phyloP scores from a whole-genome alignment of 2,113 vertebrate genomes.

The Fregata magnificens region DNA sequence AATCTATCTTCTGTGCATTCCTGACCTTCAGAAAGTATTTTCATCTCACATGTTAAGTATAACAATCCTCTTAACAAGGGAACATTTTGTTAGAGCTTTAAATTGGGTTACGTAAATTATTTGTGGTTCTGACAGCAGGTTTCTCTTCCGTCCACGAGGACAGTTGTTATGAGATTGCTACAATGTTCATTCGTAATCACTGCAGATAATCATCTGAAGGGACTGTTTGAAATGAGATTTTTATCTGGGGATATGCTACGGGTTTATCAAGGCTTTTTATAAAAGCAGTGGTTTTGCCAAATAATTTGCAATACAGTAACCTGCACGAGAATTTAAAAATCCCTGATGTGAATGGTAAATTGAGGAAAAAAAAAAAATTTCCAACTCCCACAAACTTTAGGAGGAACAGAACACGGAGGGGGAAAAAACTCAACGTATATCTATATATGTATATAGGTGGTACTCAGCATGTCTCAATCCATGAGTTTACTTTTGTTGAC shows the following conservation, averaged over 20 bases:
- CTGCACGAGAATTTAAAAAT: neutral
- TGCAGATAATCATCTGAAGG: slow-evolving; percentile 28
- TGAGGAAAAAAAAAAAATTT: neutral
- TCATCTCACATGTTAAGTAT: slow-evolving; percentile 55
- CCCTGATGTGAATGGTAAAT: neutral
- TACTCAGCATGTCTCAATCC: neutral
- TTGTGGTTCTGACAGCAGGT: slow-evolving; percentile 57
- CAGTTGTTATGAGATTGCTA: slow-evolving; percentile 22
- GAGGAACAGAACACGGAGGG: neutral
- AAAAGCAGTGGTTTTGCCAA: neutral
- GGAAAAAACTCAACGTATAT: neutral
- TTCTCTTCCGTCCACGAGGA: slow-evolving; percentile 39
- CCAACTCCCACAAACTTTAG: neutral
- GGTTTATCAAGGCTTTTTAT: neutral
- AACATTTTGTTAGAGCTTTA: slow-evolving; percentile 73
- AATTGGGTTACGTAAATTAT: slow-evolving; percentile 68
- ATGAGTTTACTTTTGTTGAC: neutral
- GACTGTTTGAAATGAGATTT: neutral
- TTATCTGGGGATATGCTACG: neutral
- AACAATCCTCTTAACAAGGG: slow-evolving; percentile 68
- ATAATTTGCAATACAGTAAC: neutral
- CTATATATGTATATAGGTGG: neutral
- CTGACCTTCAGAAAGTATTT: slow-evolving; percentile 59
- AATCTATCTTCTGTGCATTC: slow-evolving; percentile 43
- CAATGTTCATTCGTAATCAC: slow-evolving; percentile 33